A percentile compares a stretch with the other conserved stretches of the same genome.
Evolutionary conservation across 2,113 vertebrate genomes (phyloP).

Genomic region (Erythrocebus patas): DNA sequence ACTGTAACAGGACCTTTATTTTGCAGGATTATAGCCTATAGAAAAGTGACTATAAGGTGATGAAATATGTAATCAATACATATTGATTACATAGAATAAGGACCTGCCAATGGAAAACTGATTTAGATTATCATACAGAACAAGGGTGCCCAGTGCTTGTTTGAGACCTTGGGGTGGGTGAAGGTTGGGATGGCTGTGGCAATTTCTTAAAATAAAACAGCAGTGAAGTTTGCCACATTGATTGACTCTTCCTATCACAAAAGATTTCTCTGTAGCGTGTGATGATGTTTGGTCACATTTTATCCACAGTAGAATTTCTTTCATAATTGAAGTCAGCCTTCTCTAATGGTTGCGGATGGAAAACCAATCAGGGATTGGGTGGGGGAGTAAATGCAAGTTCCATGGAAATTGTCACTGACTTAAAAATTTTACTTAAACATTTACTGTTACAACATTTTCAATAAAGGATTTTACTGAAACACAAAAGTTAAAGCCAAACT

Average conservation of each 20-base stretch:
- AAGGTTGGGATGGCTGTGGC: too few relatives aligned
- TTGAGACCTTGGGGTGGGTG: too few relatives aligned
- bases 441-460: slow-evolving; percentile 4
- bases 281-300: too few relatives aligned
- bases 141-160: background rate
- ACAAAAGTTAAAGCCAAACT: background rate
- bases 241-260: too few relatives aligned
- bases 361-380: background rate
- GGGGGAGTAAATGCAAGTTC: background rate
- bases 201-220: too few relatives aligned
- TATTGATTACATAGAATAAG: background rate
- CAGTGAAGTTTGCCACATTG: too few relatives aligned
- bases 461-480: background rate
- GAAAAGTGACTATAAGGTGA: background rate
- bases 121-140: background rate
- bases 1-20: background rate
- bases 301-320: too few relatives aligned
- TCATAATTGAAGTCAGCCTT: too few relatives aligned
- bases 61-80: background rate
- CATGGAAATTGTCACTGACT: background rate
- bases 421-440: background rate
- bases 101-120: background rate
- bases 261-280: too few relatives aligned
- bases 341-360: background rate
- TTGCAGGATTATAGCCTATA: background rate